Evolutionary conservation across 2,113 vertebrate genomes (phyloP).

Genomic region (Sceloporus undulatus): DNA sequence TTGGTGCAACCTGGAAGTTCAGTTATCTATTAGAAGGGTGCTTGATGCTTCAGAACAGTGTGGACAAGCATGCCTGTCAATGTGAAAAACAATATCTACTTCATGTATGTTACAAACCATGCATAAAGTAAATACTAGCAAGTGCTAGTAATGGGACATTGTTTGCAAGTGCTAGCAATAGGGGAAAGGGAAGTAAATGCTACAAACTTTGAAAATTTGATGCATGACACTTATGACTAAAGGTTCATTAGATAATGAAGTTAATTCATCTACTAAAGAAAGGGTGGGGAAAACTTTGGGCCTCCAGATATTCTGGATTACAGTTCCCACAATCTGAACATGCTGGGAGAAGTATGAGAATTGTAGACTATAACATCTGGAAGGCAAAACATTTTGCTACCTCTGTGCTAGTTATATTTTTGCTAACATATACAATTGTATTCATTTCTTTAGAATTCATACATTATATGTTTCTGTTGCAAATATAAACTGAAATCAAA

Average conservation of each 20-base stretch:
- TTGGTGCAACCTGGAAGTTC: neutral
- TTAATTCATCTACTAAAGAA: neutral
- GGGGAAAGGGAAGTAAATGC: neutral
- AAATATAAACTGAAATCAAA: neutral
- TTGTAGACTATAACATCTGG: neutral
- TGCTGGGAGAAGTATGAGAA: neutral
- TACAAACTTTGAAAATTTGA: neutral
- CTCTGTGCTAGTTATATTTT: no score
- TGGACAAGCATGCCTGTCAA: neutral
- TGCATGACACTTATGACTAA: neutral
- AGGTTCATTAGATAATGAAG: neutral
- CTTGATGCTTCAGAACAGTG: neutral
- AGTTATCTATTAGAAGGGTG: neutral
- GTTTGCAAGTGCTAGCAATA: no score
- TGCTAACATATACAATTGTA: neutral
- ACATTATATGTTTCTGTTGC: neutral
- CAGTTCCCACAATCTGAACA: neutral
- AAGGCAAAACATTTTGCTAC: neutral
- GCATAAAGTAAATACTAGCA: neutral
- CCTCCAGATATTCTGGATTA: no score
- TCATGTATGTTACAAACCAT: neutral
- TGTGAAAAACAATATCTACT: neutral
- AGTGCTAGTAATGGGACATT: no score
- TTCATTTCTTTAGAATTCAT: constrained; percentile 12
- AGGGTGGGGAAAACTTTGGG: neutral